Evolutionary conservation across 1,140 invertebrate genomes (phyloP), one percentile per base, ranked within the genome.

Genomic region (Agraylea sexmaculata): DNA sequence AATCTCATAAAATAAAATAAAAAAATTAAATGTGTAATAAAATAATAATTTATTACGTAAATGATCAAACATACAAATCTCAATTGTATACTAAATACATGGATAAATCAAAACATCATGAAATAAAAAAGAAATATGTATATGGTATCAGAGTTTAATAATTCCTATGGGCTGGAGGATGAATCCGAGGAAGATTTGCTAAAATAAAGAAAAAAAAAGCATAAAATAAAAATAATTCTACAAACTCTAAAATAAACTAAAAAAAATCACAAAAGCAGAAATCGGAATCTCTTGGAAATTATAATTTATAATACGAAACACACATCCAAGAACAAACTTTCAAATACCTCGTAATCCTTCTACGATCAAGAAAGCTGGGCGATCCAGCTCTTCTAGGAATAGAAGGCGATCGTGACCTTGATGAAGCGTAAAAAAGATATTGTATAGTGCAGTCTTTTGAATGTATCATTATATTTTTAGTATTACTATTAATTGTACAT

Each of bases 271-370:
- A 21, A 20, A 37, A 4, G 28, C 42, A 23, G 3, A 25, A 39
- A 38, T 17, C 30, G 19, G 15, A 33, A 15, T 22, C n/a, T n/a
- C 13, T 25, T 7, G 25, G 4, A 34, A 28, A 33, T 3, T 20
- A 34, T 34, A 30, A 13, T 32, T 18, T 4, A 45, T 31, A 12
- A 27, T 30, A 21, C 28, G 25, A 25, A 29, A 28, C 11, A 27
- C 23, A 23, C 17, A 15, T 33, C 10, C 8, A 36, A 28, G 19
- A 25, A 19, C 18, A 20, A 27, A 23, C 27, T 21, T 28, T 8
- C n/a, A 28, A 46, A 68, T 74, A 93, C 87, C 87, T 92, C 34
- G 89, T 92, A 48, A 93, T 92, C 45, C 88, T 71, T 35, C 89
- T 70, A 53, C 86, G 72, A 55, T 92, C 87, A 22, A 91, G 65